Conservation (phyloP, 2,888 invertebrate species). For the Euplagia quadripunctaria region DNA sequence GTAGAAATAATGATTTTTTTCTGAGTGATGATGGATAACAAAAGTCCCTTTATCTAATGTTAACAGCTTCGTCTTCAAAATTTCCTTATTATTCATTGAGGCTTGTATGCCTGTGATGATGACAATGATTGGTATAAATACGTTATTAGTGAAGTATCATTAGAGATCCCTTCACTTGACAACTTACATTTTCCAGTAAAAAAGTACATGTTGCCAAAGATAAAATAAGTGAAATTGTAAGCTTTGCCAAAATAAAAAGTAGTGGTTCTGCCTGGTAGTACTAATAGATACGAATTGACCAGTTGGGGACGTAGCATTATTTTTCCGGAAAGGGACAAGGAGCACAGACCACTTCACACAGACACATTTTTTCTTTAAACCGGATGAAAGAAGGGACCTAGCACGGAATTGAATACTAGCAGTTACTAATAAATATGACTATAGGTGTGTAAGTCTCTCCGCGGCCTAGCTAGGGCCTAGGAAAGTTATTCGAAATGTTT, state of each 20-base stretch:
- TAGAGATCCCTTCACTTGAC: not conserved
- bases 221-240: not conserved
- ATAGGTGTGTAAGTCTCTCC: not conserved
- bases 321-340: not conserved
- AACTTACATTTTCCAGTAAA: not conserved
- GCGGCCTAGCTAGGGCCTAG: not conserved
- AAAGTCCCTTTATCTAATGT: not conserved
- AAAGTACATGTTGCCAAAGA: no score
- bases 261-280: not conserved
- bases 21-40: no score
- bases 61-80: not conserved
- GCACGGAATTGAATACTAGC: not conserved
- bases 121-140: not conserved
- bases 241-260: not conserved
- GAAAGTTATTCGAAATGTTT: not conserved
- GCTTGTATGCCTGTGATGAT: not conserved
- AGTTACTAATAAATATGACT: not conserved
- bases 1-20: no score
- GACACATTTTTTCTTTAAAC: not conserved
- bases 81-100: not conserved
- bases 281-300: not conserved
- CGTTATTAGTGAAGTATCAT: not conserved
- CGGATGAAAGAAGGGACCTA: not conserved
- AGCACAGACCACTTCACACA: not conserved
- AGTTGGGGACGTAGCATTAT: not conserved